A percentile compares a stretch with the other conserved stretches of the same genome.
These are phyloP conservation scores for Barbus barbus DNA, from an alignment of 2,113 vertebrate genomes.

Conservation along the genomic window DNA sequence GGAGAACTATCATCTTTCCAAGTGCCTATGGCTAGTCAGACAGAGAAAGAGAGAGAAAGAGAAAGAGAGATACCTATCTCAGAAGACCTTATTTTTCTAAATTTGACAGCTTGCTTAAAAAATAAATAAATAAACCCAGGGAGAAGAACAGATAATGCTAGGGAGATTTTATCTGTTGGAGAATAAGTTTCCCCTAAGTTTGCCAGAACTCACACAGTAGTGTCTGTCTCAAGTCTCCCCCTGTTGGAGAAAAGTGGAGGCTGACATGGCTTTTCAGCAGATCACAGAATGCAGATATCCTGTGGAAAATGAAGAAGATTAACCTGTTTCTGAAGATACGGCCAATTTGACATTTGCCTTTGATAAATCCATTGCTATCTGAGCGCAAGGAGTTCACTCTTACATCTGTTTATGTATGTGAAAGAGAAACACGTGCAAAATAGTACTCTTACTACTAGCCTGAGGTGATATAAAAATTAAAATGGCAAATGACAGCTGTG, in stretches of 20 bases:
- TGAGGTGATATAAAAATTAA: too few species aligned
- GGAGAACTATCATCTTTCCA: conserved; percentile 59
- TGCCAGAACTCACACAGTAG: neutral
- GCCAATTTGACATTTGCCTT: too few species aligned
- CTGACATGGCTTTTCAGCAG: neutral
- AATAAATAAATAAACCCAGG: too few species aligned
- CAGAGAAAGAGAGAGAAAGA: conserved; percentile 6
- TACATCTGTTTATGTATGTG: too few species aligned
- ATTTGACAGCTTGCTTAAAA: conserved; percentile 22
- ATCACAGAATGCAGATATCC: neutral
- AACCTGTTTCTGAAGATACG: too few species aligned
- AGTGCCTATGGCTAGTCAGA: conserved; percentile 47
- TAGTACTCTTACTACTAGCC: too few species aligned
- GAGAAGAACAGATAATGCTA: too few species aligned
- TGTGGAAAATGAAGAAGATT: neutral
- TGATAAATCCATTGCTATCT: too few species aligned
- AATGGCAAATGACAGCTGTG: too few species aligned
- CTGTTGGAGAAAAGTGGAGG: conserved; percentile 23
- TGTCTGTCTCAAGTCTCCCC: conserved; percentile 5
- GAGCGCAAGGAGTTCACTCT: too few species aligned
- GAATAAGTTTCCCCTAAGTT: conserved; percentile 1
- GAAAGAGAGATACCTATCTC: conserved; percentile 43
- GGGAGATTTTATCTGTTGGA: conserved; percentile 10
- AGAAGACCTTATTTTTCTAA: conserved; percentile 13
- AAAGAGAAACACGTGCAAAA: too few species aligned